These are phyloP conservation scores for Argyrosomus japonicus DNA, from an alignment of 2,113 vertebrate genomes.

Conservation along the genomic window DNA sequence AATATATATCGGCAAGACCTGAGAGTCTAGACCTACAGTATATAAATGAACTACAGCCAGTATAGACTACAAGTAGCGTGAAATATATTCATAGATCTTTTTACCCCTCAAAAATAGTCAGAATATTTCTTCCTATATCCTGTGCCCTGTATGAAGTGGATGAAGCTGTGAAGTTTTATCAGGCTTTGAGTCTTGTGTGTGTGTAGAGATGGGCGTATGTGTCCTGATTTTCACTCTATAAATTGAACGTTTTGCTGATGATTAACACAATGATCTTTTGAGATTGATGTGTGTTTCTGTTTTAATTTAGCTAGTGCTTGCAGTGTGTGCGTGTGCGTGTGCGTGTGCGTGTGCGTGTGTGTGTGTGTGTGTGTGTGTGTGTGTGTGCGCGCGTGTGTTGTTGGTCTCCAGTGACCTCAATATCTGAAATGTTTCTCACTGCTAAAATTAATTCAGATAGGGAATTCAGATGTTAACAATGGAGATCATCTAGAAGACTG, in stretches of 20 bases:
- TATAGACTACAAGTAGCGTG: constrained; percentile 24
- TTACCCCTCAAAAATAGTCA: constrained; percentile 24
- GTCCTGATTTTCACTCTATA: not conserved
- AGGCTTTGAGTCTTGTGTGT: not conserved
- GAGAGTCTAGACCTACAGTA: constrained; percentile 10
- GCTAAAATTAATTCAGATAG: not conserved
- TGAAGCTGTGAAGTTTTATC: not conserved
- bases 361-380: not conserved
- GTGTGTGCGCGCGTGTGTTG: not conserved
- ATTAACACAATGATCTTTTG: constrained; percentile 5
- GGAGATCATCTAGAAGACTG: not conserved
- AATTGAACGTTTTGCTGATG: constrained; percentile 20
- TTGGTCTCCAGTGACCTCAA: not conserved
- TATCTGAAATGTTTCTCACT: constrained; percentile 4
- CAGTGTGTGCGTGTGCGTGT: not conserved
- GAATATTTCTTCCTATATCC: not conserved
- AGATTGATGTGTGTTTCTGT: not conserved
- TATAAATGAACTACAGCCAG: constrained; percentile 26
- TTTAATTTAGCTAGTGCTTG: not conserved
- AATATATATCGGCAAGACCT: constrained; percentile 19
- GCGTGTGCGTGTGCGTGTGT: not conserved
- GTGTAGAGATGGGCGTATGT: not conserved
- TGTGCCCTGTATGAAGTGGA: not conserved
- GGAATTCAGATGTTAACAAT: not conserved
- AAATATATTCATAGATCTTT: constrained; percentile 56